These are phyloP conservation scores for Odontocolon sp. DNA, from an alignment of 2,888 invertebrate species.

Conservation along the genomic window DNA sequence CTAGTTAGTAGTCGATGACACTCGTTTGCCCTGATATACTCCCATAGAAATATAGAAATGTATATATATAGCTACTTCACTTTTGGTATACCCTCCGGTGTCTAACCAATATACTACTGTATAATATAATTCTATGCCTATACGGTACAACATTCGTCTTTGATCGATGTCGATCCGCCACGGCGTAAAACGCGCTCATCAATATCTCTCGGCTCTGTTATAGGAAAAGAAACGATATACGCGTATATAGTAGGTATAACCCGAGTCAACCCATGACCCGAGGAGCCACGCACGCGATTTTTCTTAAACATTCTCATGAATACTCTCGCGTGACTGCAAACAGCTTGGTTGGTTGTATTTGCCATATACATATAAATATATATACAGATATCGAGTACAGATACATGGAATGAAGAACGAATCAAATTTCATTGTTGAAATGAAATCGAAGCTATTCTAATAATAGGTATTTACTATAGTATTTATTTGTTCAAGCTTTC, in stretches of 20 bases:
- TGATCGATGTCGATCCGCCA: slow-evolving; percentile 71
- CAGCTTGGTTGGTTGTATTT: slow-evolving; percentile 12
- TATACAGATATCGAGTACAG: neutral
- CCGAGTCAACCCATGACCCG: slow-evolving; percentile 53
- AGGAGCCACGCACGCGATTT: slow-evolving; percentile 48
- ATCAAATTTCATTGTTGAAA: slow-evolving; percentile 8
- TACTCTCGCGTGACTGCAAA: slow-evolving; percentile 53
- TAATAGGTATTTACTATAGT: neutral
- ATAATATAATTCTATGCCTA: neutral
- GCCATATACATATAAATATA: slow-evolving; percentile 1
- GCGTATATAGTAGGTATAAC: slow-evolving; percentile 33
- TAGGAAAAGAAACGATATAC: slow-evolving; percentile 21
- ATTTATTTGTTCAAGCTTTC: neutral
- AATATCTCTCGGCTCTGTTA: slow-evolving; percentile 46
- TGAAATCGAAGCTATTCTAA: neutral
- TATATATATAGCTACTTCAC: slow-evolving; percentile 1
- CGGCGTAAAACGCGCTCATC: slow-evolving; percentile 60
- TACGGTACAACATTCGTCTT: slow-evolving; percentile 42
- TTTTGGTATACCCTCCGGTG: neutral
- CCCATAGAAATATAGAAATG: neutral
- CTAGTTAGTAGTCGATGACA: slow-evolving; percentile 75
- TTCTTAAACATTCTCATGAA: slow-evolving; percentile 54
- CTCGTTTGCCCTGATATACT: slow-evolving; percentile 55
- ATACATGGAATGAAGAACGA: slow-evolving; percentile 11
- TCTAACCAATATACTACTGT: neutral